Percentiles rank a stretch among this genome's conserved stretches.
phyloP scores from a whole-genome alignment of 2,113 vertebrate species.

The Myxocyprinus asiaticus region DNA sequence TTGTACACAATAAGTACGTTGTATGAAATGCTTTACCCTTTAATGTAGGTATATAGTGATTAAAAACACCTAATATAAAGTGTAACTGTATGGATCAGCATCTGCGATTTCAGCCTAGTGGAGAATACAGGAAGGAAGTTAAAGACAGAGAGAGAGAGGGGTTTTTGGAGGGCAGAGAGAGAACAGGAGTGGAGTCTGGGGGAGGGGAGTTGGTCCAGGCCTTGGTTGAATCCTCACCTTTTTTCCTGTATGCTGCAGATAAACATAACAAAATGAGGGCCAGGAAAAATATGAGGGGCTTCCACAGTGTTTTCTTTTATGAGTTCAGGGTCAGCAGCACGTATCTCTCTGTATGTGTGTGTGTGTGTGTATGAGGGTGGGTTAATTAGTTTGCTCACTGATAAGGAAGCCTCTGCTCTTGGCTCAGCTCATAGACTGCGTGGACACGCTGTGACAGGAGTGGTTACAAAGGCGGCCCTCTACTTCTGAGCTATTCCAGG shows the following conservation, averaged over 20 bases:
- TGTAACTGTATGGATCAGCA: no score
- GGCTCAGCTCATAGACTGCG: constrained; percentile 23
- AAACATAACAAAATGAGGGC: constrained; percentile 52
- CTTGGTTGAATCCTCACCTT: constrained; percentile 24
- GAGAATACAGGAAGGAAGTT: constrained; percentile 59
- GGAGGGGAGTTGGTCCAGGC: constrained; percentile 41
- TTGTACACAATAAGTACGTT: no score
- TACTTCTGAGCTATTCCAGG: constrained; percentile 54
- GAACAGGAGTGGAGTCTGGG: constrained; percentile 29
- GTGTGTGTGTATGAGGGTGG: constrained; percentile 28
- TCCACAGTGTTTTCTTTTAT: constrained; percentile 21
- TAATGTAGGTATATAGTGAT: no score
- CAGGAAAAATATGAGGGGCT: constrained; percentile 27
- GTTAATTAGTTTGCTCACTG: constrained; percentile 50
- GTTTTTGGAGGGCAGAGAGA: constrained; percentile 43
- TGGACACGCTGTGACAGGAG: constrained; percentile 44
- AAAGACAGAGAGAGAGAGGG: constrained; percentile 44
- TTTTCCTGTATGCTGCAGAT: constrained; percentile 38
- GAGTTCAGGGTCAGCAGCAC: not conserved
- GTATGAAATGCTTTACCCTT: no score
- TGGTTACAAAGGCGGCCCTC: constrained; percentile 39
- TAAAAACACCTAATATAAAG: no score
- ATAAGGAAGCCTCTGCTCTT: constrained; percentile 35
- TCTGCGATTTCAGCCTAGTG: not conserved
- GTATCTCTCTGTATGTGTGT: constrained; percentile 1